These are phyloP conservation scores for Gymnothorax reevesii DNA, from an alignment of 2,797 vertebrate species.

Conservation along the genomic window DNA sequence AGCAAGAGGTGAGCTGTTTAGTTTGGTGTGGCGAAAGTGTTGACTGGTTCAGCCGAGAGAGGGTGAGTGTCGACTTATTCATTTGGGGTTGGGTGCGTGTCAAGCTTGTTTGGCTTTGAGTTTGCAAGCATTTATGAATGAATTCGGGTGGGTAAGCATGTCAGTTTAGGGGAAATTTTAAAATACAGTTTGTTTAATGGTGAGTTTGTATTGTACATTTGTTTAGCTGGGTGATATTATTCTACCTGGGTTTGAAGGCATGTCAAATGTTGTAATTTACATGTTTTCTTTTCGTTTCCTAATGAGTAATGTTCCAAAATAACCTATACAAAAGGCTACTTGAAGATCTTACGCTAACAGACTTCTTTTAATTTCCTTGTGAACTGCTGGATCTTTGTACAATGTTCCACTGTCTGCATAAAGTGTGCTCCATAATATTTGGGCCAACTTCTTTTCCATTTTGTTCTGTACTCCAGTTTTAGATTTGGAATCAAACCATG, in stretches of 20 bases:
- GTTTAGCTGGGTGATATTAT: neutral
- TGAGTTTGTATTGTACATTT: neutral
- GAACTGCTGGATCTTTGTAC: neutral
- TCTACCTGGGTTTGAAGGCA: neutral
- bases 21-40: neutral
- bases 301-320: neutral
- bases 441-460: too few relatives aligned
- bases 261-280: neutral
- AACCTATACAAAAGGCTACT: neutral
- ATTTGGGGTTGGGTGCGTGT: neutral
- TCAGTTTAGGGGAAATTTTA: neutral
- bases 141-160: neutral
- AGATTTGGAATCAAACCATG: too few relatives aligned
- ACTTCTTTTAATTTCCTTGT: neutral
- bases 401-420: neutral
- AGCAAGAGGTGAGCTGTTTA: neutral
- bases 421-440: too few relatives aligned
- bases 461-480: too few relatives aligned
- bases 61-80: neutral
- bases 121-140: neutral
- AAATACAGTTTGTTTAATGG: neutral
- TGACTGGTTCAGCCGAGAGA: neutral
- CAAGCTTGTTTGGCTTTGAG: neutral
- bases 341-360: neutral
- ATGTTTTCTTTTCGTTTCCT: slow-evolving; percentile 6